Conservation (phyloP, 2,797 vertebrate genomes). For the Linurgus olivaceus region DNA sequence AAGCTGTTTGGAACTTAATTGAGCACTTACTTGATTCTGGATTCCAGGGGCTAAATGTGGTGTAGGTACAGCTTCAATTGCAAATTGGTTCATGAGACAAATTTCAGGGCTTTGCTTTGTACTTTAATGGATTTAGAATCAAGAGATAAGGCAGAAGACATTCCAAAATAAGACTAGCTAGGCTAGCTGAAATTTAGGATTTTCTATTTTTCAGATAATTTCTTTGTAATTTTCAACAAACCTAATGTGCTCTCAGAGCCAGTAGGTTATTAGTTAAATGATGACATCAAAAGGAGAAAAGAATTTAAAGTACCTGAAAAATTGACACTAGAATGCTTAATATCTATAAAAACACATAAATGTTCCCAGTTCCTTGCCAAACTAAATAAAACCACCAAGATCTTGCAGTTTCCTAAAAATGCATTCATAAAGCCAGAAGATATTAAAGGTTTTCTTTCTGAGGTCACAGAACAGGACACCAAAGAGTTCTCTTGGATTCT, state of each 20-base stretch:
- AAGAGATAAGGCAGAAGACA: background rate
- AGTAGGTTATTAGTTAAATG: background rate
- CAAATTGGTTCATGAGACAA: background rate
- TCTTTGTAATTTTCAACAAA: background rate
- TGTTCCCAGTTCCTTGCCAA: background rate
- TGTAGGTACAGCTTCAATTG: background rate
- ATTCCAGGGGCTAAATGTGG: background rate
- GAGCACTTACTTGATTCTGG: background rate
- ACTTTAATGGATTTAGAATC: background rate
- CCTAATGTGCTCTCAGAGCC: background rate
- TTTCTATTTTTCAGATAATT: background rate
- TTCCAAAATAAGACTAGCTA: background rate
- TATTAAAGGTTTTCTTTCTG: background rate
- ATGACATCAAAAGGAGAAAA: background rate
- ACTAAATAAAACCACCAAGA: background rate
- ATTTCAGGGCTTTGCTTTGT: background rate
- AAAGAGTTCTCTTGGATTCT: background rate
- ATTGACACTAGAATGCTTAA: background rate
- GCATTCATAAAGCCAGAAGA: background rate
- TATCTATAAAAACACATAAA: background rate
- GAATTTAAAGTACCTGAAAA: background rate
- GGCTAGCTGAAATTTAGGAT: background rate
- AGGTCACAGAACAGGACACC: background rate
- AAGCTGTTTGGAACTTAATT: background rate
- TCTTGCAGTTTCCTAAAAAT: background rate